Base-by-base conservation (phyloP, 1,140 invertebrate species). In the Neodiprion virginianus region DNA sequence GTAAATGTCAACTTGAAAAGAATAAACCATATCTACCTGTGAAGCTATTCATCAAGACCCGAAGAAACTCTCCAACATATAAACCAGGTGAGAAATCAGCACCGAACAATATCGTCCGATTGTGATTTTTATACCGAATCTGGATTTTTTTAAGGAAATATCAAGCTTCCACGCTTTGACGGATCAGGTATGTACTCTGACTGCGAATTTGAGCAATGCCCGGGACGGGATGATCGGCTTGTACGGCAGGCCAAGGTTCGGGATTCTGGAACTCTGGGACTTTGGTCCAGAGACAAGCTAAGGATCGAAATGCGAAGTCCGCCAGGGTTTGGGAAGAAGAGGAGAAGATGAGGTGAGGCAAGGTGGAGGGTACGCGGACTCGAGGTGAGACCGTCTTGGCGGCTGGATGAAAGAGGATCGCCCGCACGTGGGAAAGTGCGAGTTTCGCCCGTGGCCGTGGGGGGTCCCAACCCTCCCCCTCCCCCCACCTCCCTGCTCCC, bases 371-470 rank as follows among this genome's bases (percentile, higher is more conserved):
- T 82, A 82, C 81, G 82, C 81, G 79, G 78, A 84, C 76, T 80
- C 81, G 79, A 81, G 80, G 80, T 82, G 83, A 83, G 79, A 61
- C 69, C 14, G 72, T 81, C 76, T 68, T 65, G 85, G 84, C 85
- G 85, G 85, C 80, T 82, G 82, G 86, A 87, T 87, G 82, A 88
- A 88, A 88, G 84, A 82, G 79, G 86, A 87, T 88, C 86, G 87
- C 86, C 86, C 86, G 85, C 84, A 88, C 85, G 86, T 87, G 87
- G 86, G 86, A 87, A 87, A 88, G 85, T 88, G 86, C 84, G 85
- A 88, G 85, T 80, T 83, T 80, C 81, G 81, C 82, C 86, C 83
- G 85, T 86, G 85, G 85, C 86, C 83, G 85, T 86, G 85, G 85
- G 85, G 84, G 85, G 84, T 85, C 86, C 77, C 80, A 83, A 81